Base-by-base conservation (phyloP, 1,140 invertebrate species). In the Battus philenor region DNA sequence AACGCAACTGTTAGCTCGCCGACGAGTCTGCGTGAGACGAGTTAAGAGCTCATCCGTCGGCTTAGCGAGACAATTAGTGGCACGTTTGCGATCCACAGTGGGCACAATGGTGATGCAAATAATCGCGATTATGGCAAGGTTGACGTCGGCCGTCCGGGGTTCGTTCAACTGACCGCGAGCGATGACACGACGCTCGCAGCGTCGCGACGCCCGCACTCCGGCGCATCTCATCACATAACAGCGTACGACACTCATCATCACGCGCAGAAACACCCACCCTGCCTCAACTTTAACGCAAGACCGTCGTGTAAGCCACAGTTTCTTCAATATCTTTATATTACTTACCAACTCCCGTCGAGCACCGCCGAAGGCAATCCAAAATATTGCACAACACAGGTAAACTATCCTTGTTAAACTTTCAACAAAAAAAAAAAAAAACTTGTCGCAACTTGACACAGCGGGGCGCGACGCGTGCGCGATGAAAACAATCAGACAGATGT, bases 161-260 rank as follows among this genome's bases (percentile, higher is more conserved):
- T 82, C 80, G 80, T 82, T 84, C 77, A 81, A 84, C 80, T 80
- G 77, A 79, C 77, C 76, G 77, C 76, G 80, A 82, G 46, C 80
- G 80, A 84, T 84, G 80, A 84, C 80, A 82, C 80, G 70, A 74
- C 68, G 77, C 71, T 68, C 74, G 73, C 68, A 71, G 68, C 76
- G 72, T 69, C 76, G 78, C 75, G 72, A 63, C 76, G 69, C 54
- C 63, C 55, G 63, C 55, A 55, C 58, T 51, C n/a, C 18, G 6
- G 18, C 31, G 8, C 2, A 6, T 32, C 44, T 9, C 15, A 44
- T 17, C 43, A 17, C 18, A 22, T 31, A 10, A 33, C 22, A 22
- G 9, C 12, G 20, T 6, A 20, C 20, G 16, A 10, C 31, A 17
- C 13, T 6, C 15, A 33, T n/a, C 5, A 17, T 15, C 4, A n/a